Conservation (phyloP, 2,888 invertebrate species). For the Calameuta filiformis region DNA sequence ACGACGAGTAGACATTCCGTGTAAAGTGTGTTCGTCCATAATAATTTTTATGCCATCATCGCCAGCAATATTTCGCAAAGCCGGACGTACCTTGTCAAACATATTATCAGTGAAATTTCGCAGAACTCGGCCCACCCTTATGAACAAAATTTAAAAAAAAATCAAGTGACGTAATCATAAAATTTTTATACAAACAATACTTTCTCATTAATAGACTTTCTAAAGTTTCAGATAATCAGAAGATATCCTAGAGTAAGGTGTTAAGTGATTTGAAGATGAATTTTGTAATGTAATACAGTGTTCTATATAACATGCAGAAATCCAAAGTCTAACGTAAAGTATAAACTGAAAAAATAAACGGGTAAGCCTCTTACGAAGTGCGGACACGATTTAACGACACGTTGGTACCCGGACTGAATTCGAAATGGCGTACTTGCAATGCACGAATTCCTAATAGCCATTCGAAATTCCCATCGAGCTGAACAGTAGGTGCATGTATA, state of each 20-base stretch:
- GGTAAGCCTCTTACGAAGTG: neutral
- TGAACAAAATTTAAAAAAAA: neutral
- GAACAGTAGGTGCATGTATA: neutral
- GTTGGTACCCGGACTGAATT: neutral
- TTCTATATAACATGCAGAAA: neutral
- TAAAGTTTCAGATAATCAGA: neutral
- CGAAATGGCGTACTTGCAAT: neutral
- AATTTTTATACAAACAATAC: neutral
- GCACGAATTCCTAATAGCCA: neutral
- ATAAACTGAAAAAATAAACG: neutral
- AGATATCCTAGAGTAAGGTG: neutral
- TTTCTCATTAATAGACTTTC: neutral
- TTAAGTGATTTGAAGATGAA: no score
- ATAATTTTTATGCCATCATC: neutral
- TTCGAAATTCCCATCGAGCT: neutral
- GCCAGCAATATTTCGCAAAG: neutral
- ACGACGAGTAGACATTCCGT: neutral
- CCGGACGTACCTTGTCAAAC: neutral
- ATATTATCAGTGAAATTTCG: neutral
- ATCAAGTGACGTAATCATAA: neutral
- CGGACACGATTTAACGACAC: neutral
- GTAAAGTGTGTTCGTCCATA: neutral
- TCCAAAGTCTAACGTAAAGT: neutral
- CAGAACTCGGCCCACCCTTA: neutral
- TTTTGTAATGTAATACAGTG: neutral